Evolutionary conservation across 2,113 vertebrate genomes (phyloP).

Genomic region (Cavia aperea): DNA sequence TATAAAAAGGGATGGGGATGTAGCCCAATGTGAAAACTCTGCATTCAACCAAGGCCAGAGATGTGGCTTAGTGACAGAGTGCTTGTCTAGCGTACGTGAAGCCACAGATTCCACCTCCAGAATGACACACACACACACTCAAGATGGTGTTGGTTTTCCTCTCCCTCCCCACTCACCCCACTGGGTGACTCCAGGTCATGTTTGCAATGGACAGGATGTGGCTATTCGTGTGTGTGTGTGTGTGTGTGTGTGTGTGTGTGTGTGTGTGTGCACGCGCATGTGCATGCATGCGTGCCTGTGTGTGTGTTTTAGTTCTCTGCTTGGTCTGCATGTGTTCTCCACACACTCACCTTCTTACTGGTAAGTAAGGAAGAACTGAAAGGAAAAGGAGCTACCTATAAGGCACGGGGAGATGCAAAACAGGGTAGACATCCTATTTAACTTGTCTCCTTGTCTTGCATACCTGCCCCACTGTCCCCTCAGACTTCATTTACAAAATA

Average conservation of each 20-base stretch:
- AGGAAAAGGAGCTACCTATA: no score
- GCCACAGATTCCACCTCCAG: not conserved
- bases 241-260: no score
- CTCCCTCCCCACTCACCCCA: not conserved
- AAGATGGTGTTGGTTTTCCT: not conserved
- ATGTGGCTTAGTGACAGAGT: not conserved
- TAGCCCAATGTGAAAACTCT: not conserved
- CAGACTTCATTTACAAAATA: not conserved
- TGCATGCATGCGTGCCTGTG: no score
- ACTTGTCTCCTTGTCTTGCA: not conserved
- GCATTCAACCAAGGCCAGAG: not conserved
- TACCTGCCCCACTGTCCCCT: not conserved
- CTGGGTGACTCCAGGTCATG: not conserved
- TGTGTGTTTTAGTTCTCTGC: not conserved
- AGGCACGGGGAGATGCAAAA: not conserved
- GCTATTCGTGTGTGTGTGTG: not conserved
- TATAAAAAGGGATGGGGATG: not conserved
- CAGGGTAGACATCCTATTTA: not conserved
- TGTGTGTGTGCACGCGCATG: no score
- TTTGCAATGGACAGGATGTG: not conserved
- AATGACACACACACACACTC: not conserved
- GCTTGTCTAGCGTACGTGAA: not conserved
- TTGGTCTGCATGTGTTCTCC: not conserved
- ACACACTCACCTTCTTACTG: not conserved
- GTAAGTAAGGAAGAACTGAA: not conserved